These are phyloP conservation scores for Stenodema calcarata DNA, from an alignment of 2,888 invertebrate species.

Conservation along the genomic window DNA sequence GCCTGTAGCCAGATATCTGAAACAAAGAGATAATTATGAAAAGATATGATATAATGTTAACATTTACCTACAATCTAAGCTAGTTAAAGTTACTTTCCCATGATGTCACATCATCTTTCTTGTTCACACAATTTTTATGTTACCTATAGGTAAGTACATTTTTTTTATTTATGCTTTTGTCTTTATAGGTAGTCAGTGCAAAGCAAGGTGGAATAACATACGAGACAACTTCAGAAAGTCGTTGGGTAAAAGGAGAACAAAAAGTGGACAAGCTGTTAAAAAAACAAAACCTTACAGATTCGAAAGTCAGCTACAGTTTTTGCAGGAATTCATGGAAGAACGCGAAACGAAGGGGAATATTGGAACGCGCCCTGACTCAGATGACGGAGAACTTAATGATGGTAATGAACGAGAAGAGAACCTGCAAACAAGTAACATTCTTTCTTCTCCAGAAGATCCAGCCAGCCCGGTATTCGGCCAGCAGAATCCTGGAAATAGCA, in stretches of 20 bases:
- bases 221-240: constrained; percentile 44
- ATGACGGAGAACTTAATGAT: constrained; percentile 32
- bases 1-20: not conserved
- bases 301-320: constrained; percentile 39
- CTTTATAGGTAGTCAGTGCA: constrained; percentile 40
- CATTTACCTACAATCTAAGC: not conserved
- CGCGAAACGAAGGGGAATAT: constrained; percentile 36
- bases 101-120: not conserved
- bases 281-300: constrained; percentile 39
- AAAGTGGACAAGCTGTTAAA: constrained; percentile 46
- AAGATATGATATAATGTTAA: not conserved
- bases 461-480: constrained; percentile 23
- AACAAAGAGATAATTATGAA: not conserved
- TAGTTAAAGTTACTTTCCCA: not conserved
- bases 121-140: not conserved
- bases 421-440: constrained; percentile 14
- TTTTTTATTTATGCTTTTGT: constrained; percentile 15
- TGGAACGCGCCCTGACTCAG: constrained; percentile 37
- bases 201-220: constrained; percentile 43
- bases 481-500: constrained; percentile 27
- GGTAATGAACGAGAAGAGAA: not conserved
- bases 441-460: not conserved
- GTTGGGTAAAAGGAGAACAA: constrained; percentile 38
- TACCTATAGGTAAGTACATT: too few species aligned
- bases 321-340: constrained; percentile 32